A percentile compares a stretch with the other conserved stretches of the same genome.
phyloP scores from a whole-genome alignment of 92 coral and sea anemone species.

The Palythoa caribaeorum region DNA sequence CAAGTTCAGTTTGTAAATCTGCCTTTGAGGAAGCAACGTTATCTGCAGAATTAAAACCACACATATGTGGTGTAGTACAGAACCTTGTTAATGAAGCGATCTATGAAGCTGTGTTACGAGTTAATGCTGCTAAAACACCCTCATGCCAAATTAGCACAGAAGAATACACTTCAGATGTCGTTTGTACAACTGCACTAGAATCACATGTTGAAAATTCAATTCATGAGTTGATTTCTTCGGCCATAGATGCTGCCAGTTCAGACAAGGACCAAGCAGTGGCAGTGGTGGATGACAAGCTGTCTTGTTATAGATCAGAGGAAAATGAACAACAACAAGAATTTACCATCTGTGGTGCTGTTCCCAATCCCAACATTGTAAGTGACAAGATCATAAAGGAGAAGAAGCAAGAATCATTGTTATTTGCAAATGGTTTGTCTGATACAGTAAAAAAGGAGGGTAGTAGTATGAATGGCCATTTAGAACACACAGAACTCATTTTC shows the following conservation, averaged over 20 bases:
- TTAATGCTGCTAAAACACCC: slow-evolving; percentile 41
- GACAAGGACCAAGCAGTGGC: slow-evolving; percentile 21
- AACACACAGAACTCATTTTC: background rate
- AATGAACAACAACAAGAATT: background rate
- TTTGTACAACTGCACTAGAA: slow-evolving; percentile 29
- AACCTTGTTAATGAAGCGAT: slow-evolving; percentile 86
- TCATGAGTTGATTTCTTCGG: slow-evolving; percentile 40
- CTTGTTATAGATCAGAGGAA: background rate
- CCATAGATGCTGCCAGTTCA: slow-evolving; percentile 35
- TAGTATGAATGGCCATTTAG: slow-evolving; percentile 10
- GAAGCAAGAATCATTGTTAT: background rate
- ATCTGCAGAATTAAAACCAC: slow-evolving; percentile 73
- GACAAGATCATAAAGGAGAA: background rate
- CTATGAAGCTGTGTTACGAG: slow-evolving; percentile 80
- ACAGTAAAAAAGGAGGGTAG: background rate
- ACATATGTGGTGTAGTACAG: slow-evolving; percentile 75
- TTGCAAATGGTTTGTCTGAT: background rate
- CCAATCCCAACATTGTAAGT: background rate
- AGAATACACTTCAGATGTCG: slow-evolving; percentile 6
- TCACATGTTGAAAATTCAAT: slow-evolving; percentile 48
- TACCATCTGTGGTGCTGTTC: background rate
- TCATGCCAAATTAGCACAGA: background rate
- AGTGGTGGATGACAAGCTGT: background rate
- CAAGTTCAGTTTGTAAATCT: slow-evolving; percentile 37
- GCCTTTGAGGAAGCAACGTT: slow-evolving; percentile 48